Conservation (phyloP, 2,888 invertebrate species). For the Drosophila yooni region DNA sequence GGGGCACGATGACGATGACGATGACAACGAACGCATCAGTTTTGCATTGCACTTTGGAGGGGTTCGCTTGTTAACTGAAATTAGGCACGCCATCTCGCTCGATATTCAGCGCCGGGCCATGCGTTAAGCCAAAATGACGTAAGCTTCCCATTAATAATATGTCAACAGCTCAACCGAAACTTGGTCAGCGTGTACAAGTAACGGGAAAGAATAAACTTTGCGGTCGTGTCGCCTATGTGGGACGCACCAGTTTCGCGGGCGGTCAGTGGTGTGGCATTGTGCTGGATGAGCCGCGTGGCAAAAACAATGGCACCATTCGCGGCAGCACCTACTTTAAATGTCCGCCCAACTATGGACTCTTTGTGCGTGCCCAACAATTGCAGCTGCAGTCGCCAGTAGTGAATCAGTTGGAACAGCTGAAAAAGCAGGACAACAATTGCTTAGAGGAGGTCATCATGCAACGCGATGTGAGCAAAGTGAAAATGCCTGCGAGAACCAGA, state of each 20-base stretch:
- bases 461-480: conserved; percentile 49
- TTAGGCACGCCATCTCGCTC: conserved; percentile 60
- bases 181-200: conserved; percentile 74
- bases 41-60: conserved; percentile 56
- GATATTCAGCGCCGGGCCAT: conserved; percentile 29
- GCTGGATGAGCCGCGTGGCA: conserved; percentile 96
- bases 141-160: conserved; percentile 64
- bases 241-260: conserved; percentile 94
- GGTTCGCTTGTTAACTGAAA: conserved; percentile 42
- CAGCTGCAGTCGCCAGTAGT: conserved; percentile 88
- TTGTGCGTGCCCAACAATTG: conserved; percentile 91
- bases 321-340: conserved; percentile 97
- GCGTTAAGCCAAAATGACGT: conserved; percentile 66
- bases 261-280: conserved; percentile 98
- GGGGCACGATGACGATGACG: conserved; percentile 46
- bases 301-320: conserved; percentile 97
- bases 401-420: conserved; percentile 9
- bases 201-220: conserved; percentile 91
- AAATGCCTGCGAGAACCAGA: conserved; percentile 26
- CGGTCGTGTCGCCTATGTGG: conserved; percentile 96
- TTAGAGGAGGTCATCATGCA: conserved; percentile 54
- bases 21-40: conserved; percentile 48
- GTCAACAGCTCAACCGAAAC: conserved; percentile 66
- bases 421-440: conserved; percentile 37
- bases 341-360: conserved; percentile 96